Conservation (phyloP, 2,113 vertebrate species). For the Salminus brasiliensis region DNA sequence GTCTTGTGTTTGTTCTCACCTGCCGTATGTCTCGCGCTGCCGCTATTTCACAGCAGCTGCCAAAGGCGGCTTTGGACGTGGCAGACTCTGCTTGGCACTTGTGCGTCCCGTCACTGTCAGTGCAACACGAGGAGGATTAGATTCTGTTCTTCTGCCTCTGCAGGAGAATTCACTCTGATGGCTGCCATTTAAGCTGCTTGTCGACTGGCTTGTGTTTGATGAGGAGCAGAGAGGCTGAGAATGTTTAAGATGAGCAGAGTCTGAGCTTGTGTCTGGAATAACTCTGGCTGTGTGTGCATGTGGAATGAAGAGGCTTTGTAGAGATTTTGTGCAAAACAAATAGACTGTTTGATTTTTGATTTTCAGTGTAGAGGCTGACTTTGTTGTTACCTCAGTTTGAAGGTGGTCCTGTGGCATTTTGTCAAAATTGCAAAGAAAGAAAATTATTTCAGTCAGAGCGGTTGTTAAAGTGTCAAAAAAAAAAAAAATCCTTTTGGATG, state of each 20-base stretch:
- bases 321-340: neutral
- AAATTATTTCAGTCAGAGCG: too few relatives aligned
- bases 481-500: too few relatives aligned
- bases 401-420: too few relatives aligned
- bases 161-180: neutral
- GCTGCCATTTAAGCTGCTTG: constrained; percentile 10
- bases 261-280: constrained; percentile 12
- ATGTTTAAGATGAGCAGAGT: neutral
- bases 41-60: neutral
- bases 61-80: neutral
- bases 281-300: neutral
- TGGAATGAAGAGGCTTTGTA: neutral
- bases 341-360: neutral
- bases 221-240: neutral
- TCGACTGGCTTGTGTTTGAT: neutral
- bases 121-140: neutral
- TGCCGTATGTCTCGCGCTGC: neutral
- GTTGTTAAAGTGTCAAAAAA: too few relatives aligned
- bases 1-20: neutral
- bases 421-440: too few relatives aligned
- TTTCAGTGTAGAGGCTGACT: neutral
- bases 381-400: too few relatives aligned
- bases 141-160: neutral
- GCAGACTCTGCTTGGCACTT: neutral
- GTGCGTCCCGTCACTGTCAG: neutral